Conservation (phyloP, 2,113 vertebrate genomes). For the Speoplatyrhinus poulsoni region DNA sequence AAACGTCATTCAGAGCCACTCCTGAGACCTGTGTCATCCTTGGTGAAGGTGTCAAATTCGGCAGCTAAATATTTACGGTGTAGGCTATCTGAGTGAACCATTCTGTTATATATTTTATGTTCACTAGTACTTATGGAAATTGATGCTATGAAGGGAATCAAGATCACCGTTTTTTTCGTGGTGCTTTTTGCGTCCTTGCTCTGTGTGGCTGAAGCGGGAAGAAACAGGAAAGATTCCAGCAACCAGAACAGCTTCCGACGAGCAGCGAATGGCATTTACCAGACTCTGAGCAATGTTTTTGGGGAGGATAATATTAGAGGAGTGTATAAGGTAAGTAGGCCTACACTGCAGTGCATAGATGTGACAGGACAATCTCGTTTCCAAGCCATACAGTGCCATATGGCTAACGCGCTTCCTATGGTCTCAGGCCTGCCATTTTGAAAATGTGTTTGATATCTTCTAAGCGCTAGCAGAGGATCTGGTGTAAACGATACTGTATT, state of each 20-base stretch:
- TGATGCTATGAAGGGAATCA: conserved; percentile 51
- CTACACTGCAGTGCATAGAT: too few relatives aligned
- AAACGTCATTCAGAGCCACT: not conserved
- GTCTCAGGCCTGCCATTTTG: too few relatives aligned
- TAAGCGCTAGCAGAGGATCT: too few relatives aligned
- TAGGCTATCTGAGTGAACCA: not conserved
- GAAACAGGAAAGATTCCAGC: conserved; percentile 77
- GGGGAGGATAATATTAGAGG: conserved; percentile 91
- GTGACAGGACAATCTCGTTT: too few relatives aligned
- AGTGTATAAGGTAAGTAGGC: conserved; percentile 83
- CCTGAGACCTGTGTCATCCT: not conserved
- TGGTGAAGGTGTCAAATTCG: conserved; percentile 33
- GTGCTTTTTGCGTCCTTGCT: conserved; percentile 63
- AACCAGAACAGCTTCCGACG: conserved; percentile 85
- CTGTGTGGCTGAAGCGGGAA: conserved; percentile 72
- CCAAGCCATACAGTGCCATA: too few relatives aligned
- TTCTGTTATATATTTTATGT: conserved; percentile 15
- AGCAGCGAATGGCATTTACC: conserved; percentile 83
- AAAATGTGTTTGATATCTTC: too few relatives aligned
- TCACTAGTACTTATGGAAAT: not conserved
- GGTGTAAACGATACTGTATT: too few relatives aligned
- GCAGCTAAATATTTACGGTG: conserved; percentile 21
- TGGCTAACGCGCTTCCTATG: too few relatives aligned
- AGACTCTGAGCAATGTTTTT: conserved; percentile 84
- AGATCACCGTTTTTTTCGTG: conserved; percentile 53